These are phyloP conservation scores for Bombus vancouverensis DNA, from an alignment of 1,140 invertebrate species.

Conservation along the genomic window DNA sequence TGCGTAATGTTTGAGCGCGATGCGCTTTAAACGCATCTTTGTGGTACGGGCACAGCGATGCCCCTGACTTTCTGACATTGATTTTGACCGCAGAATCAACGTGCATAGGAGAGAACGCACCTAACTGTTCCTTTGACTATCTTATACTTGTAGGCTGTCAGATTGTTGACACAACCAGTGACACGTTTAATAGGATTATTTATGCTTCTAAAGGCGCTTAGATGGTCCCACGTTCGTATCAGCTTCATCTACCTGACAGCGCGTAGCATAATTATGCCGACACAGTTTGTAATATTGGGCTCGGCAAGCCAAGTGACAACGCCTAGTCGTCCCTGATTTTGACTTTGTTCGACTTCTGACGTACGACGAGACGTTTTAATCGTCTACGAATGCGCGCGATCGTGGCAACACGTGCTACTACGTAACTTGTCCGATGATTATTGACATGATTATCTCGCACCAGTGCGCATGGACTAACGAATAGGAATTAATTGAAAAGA, in stretches of 20 bases:
- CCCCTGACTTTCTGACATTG: conserved; percentile 41
- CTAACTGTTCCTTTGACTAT: conserved; percentile 48
- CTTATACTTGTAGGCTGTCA: conserved; percentile 73
- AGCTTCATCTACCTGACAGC: conserved; percentile 74
- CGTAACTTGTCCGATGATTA: conserved; percentile 41
- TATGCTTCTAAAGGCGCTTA: conserved; percentile 75
- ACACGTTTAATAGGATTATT: conserved; percentile 81
- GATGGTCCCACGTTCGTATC: conserved; percentile 70
- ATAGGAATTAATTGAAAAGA: conserved; percentile 18
- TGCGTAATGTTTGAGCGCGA: conserved; percentile 37
- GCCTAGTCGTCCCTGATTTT: conserved; percentile 69
- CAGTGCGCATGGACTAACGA: conserved; percentile 8
- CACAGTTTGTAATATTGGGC: conserved; percentile 59
- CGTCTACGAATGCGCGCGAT: conserved; percentile 28
- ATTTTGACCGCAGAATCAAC: conserved; percentile 28
- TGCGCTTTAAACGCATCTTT: not conserved
- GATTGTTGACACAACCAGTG: conserved; percentile 77
- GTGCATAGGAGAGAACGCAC: conserved; percentile 16
- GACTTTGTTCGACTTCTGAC: conserved; percentile 60
- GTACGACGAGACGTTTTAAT: conserved; percentile 58
- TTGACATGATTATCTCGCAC: conserved; percentile 42
- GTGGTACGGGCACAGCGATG: conserved; percentile 13
- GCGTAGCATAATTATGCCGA: conserved; percentile 74
- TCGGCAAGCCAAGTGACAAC: conserved; percentile 62
- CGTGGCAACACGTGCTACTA: conserved; percentile 18